A percentile compares a stretch with the other conserved stretches of the same genome.
These are phyloP conservation scores for Pterois miles DNA, from an alignment of 2,797 vertebrate species.

Conservation along the genomic window DNA sequence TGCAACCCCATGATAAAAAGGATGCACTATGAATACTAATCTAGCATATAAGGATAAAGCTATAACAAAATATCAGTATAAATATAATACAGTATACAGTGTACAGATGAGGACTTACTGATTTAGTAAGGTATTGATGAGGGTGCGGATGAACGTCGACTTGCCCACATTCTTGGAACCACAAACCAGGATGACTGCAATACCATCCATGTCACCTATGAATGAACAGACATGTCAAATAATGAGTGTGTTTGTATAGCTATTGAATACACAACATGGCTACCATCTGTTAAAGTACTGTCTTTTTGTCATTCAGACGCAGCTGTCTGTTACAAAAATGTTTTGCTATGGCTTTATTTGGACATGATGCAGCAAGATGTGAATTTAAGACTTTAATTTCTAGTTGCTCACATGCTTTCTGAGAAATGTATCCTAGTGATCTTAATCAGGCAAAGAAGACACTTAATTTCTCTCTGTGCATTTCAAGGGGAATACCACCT, in stretches of 20 bases:
- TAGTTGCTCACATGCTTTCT: background rate
- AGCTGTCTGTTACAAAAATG: background rate
- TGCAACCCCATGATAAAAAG: background rate
- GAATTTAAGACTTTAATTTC: background rate
- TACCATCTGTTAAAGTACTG: background rate
- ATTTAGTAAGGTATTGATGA: constrained; percentile 93
- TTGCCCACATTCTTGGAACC: constrained; percentile 93
- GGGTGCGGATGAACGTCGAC: constrained; percentile 91
- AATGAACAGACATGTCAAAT: background rate
- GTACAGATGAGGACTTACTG: constrained; percentile 81
- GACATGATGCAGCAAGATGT: background rate
- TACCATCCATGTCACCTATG: constrained; percentile 89
- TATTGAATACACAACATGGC: too few relatives aligned
- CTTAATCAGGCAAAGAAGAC: background rate
- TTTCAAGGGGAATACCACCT: background rate
- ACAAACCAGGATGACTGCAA: constrained; percentile 89
- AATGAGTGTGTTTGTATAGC: background rate
- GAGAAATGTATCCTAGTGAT: background rate
- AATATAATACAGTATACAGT: background rate
- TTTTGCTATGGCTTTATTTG: background rate
- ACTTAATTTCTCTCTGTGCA: background rate
- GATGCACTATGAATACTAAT: background rate
- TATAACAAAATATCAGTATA: background rate
- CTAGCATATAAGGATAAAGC: background rate
- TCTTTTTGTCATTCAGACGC: background rate